A percentile compares a stretch with the other conserved stretches of the same genome.
These are phyloP conservation scores for Amphimallon solstitiale DNA, from an alignment of 2,888 invertebrate species.

Conservation along the genomic window DNA sequence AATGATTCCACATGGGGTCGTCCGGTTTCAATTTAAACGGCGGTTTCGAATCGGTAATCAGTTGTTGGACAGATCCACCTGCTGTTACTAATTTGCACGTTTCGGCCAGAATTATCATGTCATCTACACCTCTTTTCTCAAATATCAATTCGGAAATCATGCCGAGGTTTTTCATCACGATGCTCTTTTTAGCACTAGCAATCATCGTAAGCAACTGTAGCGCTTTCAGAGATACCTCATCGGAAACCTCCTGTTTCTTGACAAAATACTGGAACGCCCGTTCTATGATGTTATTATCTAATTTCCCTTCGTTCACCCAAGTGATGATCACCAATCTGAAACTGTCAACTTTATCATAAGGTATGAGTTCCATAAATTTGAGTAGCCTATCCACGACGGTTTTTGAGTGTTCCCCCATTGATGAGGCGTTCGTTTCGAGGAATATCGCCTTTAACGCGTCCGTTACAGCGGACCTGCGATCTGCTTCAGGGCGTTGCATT, in stretches of 20 bases:
- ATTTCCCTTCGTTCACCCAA: constrained; percentile 69
- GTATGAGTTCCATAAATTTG: constrained; percentile 66
- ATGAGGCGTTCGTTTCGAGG: constrained; percentile 62
- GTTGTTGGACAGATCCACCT: constrained; percentile 59
- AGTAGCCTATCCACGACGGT: constrained; percentile 71
- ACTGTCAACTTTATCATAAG: constrained; percentile 70
- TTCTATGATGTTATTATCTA: constrained; percentile 70
- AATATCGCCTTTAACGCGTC: constrained; percentile 81
- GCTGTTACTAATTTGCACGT: constrained; percentile 70
- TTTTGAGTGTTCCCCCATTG: constrained; percentile 63
- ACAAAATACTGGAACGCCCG: constrained; percentile 88
- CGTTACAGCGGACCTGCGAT: constrained; percentile 78
- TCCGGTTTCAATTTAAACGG: constrained; percentile 60
- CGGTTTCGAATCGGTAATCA: constrained; percentile 54
- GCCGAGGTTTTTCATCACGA: constrained; percentile 73
- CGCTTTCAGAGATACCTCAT: constrained; percentile 78
- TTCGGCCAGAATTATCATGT: constrained; percentile 68
- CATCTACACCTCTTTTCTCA: constrained; percentile 64
- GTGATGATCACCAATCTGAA: constrained; percentile 71
- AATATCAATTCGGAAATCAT: constrained; percentile 79
- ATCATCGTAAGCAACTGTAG: constrained; percentile 83
- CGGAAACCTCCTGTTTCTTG: constrained; percentile 69
- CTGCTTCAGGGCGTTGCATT: constrained; percentile 83
- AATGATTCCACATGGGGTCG: constrained; percentile 68
- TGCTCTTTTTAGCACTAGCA: constrained; percentile 61